A percentile compares a stretch with the other conserved stretches of the same genome.
These are phyloP conservation scores for Xestia xanthographa DNA, from an alignment of 2,888 invertebrate genomes.

Conservation along the genomic window DNA sequence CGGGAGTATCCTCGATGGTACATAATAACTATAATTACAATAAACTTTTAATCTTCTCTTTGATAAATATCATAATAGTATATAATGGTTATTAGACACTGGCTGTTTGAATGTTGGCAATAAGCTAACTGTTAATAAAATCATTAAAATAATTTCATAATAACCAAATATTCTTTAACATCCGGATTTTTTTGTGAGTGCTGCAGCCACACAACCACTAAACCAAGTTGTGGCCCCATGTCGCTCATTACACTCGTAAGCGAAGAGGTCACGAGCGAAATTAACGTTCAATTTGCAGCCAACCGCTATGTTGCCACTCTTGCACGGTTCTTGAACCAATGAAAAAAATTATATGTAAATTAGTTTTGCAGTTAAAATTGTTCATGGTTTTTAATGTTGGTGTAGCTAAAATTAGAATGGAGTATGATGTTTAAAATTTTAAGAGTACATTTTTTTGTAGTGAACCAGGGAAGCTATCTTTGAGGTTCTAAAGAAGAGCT, in stretches of 20 bases:
- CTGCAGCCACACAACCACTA: neutral
- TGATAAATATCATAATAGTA: no score
- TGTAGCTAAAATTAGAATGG: slow-evolving; percentile 6
- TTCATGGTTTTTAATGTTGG: slow-evolving; percentile 21
- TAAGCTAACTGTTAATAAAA: no score
- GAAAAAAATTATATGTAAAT: slow-evolving; percentile 56
- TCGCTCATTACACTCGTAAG: slow-evolving; percentile 30
- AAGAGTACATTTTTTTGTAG: neutral
- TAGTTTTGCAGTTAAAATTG: slow-evolving; percentile 32
- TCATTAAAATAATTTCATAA: no score
- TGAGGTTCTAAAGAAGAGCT: no score
- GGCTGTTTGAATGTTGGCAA: no score
- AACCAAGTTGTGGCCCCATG: slow-evolving; percentile 14
- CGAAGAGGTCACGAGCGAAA: slow-evolving; percentile 46
- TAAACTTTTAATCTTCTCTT: no score
- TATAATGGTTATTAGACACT: no score
- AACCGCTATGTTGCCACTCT: slow-evolving; percentile 52
- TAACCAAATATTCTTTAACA: no score
- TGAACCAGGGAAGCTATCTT: neutral
- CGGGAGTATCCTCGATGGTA: no score
- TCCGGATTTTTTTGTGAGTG: neutral
- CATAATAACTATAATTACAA: no score
- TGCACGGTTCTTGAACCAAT: slow-evolving; percentile 45
- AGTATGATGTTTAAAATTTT: neutral
- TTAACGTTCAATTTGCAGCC: slow-evolving; percentile 54